Evolutionary conservation across 2,797 vertebrate genomes (phyloP).

Genomic region (Myotis pilosus): DNA sequence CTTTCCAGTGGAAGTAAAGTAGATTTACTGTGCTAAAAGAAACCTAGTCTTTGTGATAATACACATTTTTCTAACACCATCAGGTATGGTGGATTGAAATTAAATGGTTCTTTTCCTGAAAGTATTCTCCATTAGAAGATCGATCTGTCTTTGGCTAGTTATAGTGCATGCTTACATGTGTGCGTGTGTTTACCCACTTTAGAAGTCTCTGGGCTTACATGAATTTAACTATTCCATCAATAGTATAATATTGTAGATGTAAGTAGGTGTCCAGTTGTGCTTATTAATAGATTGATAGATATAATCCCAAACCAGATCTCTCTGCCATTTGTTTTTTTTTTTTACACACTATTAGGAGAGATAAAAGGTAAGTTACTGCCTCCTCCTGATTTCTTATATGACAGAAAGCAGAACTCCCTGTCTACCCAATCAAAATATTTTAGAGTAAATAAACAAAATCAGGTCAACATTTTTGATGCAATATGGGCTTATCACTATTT

Average conservation of each 20-base stretch:
- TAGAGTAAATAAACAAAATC: slow-evolving; percentile 43
- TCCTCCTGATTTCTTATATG: not conserved
- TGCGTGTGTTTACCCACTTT: not conserved
- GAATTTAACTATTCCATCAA: not conserved
- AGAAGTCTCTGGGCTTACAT: not conserved
- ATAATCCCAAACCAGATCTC: not conserved
- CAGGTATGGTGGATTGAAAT: not conserved
- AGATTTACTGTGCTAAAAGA: not conserved
- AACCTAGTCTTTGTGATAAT: not conserved
- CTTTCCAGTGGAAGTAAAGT: slow-evolving; percentile 18
- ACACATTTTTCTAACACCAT: not conserved
- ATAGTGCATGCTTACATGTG: not conserved
- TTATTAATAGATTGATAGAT: not conserved
- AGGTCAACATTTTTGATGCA: not conserved
- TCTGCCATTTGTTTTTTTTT: not conserved
- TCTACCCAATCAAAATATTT: slow-evolving; percentile 12
- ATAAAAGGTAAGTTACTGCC: not conserved
- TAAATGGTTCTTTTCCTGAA: not conserved
- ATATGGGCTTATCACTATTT: not conserved
- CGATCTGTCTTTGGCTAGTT: not conserved
- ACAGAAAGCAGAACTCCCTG: not conserved
- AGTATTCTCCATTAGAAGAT: not conserved
- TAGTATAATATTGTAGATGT: not conserved
- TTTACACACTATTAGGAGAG: not conserved
- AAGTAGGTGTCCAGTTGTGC: not conserved